Base-by-base conservation (phyloP, 2,113 vertebrate genomes). In the Taxidea taxus region DNA sequence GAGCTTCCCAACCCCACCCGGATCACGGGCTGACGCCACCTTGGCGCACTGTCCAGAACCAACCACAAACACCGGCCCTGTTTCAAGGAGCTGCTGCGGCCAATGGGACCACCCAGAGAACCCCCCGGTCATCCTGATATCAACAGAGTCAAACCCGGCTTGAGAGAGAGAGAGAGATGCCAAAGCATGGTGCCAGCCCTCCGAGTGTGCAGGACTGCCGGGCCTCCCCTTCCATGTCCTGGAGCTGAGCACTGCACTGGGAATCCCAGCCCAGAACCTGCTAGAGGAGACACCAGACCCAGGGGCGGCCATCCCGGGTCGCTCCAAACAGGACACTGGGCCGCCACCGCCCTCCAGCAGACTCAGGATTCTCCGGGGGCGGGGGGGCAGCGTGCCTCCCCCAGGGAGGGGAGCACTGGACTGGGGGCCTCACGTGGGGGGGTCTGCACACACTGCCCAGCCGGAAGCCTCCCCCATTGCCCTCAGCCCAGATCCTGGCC, bases 331-430 rank as follows among this genome's bases (percentile, higher is more conserved):
- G 51, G 7, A 11, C 8, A 11, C 20, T 51, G 21, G 42, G 80
- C 12, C 31, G 44, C 64, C 84, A 15, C 62, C n/a, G 37, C 3
- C 72, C 56, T 10, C 4, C 0, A 37, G 6, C 62, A 21, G 8
- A 12, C 44, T 51, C 39, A 1, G 14, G 64, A 4, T 16, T 12
- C 49, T n/a, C 15, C 3, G 14, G 16, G 15, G 16, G 16, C 0
- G 27, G 9, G 39, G 0, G 3, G 0, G 4, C 31, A 44, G 51
- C 6, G 9, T 29, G 31, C 34, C 25, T 6, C 42, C 6, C 0
- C 56, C 31, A 77, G 68, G 60, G 34, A 75, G 72, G 72, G 42
- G 72, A 75, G 6, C 7, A 0, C 25, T 47, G 29, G 77, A 21
- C 66, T 23, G 23, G 6, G 51, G 56, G 64, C 39, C 77, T 14